Percentiles rank a stretch among this genome's conserved stretches.
Conservation (phyloP, 2,888 invertebrate species). For the Himalopsyche tibetana region DNA sequence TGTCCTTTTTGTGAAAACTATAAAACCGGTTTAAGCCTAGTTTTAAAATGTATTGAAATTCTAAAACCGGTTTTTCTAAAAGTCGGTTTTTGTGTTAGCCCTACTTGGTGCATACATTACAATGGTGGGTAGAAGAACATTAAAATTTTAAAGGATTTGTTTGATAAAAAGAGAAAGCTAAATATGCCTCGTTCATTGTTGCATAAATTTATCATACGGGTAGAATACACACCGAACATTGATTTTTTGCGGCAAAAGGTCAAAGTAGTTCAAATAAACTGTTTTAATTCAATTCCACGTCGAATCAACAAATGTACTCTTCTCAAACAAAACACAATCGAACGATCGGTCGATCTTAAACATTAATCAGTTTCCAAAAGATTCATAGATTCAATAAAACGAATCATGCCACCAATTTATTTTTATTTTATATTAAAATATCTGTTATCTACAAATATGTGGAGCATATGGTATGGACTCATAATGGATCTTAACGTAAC, state of each 20-base stretch:
- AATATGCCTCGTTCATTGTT: neutral
- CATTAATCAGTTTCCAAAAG: no score
- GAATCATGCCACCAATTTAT: no score
- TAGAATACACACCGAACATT: conserved; percentile 13
- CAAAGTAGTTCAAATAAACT: conserved; percentile 13
- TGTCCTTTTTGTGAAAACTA: no score
- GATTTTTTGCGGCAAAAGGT: conserved; percentile 31
- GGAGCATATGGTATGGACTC: no score
- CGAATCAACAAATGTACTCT: neutral
- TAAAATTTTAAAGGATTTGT: neutral
- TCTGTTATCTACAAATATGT: no score
- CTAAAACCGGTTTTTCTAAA: no score
- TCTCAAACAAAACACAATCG: neutral
- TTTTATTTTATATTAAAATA: no score
- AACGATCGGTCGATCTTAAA: neutral
- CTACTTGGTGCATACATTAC: neutral
- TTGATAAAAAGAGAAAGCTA: neutral
- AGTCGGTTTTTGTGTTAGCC: neutral
- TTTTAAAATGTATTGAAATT: no score
- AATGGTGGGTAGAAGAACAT: neutral
- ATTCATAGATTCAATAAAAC: no score
- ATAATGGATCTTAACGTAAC: no score
- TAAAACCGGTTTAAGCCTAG: no score
- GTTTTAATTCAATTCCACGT: neutral
- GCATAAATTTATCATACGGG: conserved; percentile 38